Percentiles rank a stretch among this genome's conserved stretches.
These are phyloP conservation scores for Formica aserva DNA, from an alignment of 2,888 invertebrate species.

Conservation along the genomic window DNA sequence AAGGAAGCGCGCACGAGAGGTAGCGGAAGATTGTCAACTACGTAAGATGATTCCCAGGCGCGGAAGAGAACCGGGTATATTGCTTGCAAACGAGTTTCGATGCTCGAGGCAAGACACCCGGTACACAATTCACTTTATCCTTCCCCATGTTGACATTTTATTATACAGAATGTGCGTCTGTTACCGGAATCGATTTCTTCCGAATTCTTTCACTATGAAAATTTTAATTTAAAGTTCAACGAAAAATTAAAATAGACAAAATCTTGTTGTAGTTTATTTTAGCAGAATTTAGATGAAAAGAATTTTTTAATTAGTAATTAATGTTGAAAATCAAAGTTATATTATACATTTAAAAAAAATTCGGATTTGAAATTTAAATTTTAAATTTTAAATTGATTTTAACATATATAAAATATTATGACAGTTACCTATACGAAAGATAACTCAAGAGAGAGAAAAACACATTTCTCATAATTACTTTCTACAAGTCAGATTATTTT, in stretches of 20 bases:
- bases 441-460: neutral
- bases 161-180: neutral
- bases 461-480: slow-evolving; percentile 5
- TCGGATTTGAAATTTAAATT: no score
- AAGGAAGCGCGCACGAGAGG: slow-evolving; percentile 40
- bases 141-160: slow-evolving; percentile 14
- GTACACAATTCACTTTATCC: neutral
- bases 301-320: neutral
- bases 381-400: neutral
- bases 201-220: neutral
- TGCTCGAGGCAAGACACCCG: slow-evolving; percentile 42
- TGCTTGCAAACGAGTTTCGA: slow-evolving; percentile 64
- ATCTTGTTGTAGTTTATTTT: neutral
- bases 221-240: neutral
- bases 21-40: slow-evolving; percentile 24
- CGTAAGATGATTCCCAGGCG: slow-evolving; percentile 68
- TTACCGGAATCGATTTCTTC: neutral
- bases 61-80: slow-evolving; percentile 45
- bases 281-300: neutral
- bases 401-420: neutral
- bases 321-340: neutral
- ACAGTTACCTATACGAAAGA: neutral
- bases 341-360: neutral
- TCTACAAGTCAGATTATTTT: neutral
- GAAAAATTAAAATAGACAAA: neutral